Base-by-base conservation (phyloP, 2,113 vertebrate genomes). In the Coptodon rendalli region DNA sequence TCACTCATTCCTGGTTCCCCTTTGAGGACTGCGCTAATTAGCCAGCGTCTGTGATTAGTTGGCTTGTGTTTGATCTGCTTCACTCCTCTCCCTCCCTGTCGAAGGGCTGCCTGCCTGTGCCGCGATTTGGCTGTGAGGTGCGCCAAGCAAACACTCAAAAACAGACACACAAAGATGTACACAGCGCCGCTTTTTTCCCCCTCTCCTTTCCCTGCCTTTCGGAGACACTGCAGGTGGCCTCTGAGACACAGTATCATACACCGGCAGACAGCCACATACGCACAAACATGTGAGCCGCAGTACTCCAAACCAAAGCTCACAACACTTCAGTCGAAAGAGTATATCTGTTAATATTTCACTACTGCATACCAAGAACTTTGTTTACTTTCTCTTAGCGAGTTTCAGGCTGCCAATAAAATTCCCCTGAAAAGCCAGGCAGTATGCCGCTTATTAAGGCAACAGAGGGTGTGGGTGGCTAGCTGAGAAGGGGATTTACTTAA, bases 11-110 rank as follows among this genome's bases (percentile, higher is more conserved):
- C 92, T 80, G 84, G 89, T 93, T 95, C 90, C 92, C 95, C 95
- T 95, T 95, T 95, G 95, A 95, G 95, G 89, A 91, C 92, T 71
- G 92, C 22, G 14, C 94, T 96, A 95, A 95, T 96, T 96, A 95
- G 95, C 90, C 83, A 14, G 87, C 90, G 92, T 95, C 95, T 95
- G 94, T 96, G 94, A 95, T 96, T 95, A 95, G 93, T 84, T 89
- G 89, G 91, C 90, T 93, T 86, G 94, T 90, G 92, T 95, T 95
- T 96, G 95, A 96, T 95, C 92, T 95, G 92, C 91, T 87, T 68
- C 92, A 56, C 87, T 90, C 86, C 80, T 86, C 89, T 90, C 84
- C 71, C 91, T 81, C 88, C 89, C 92, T 86, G 89, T 94, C 31
- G 63, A 89, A 90, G 91, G 52, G 85, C 93, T 92, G 94, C 84